Evolutionary conservation across 2,888 invertebrate species (phyloP).

Genomic region (Mythimna vitellina): DNA sequence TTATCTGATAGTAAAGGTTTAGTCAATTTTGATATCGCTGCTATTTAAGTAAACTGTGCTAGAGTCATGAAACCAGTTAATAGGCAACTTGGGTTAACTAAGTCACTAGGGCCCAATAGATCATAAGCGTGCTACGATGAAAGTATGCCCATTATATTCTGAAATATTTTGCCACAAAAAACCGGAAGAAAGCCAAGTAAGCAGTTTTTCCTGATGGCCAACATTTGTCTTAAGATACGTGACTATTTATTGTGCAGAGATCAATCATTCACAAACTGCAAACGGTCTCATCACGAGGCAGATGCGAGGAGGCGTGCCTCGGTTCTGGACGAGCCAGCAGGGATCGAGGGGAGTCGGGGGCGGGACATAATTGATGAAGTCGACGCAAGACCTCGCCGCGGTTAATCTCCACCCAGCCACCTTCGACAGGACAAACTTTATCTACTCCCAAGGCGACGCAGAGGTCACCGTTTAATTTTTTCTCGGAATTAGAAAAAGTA

Average conservation of each 20-base stretch:
- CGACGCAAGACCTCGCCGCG: constrained; percentile 77
- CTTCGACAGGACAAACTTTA: constrained; percentile 79
- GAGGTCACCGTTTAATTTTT: constrained; percentile 70
- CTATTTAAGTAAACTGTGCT: background rate
- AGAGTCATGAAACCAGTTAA: background rate
- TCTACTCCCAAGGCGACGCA: constrained; percentile 69
- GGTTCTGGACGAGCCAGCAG: constrained; percentile 66
- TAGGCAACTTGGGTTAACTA: background rate
- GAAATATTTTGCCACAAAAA: constrained; percentile 34
- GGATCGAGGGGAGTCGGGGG: constrained; percentile 55
- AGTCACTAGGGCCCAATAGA: background rate
- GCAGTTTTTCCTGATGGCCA: constrained; percentile 43
- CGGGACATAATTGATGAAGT: constrained; percentile 84
- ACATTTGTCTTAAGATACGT: constrained; percentile 60
- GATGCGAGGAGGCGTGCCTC: constrained; percentile 71
- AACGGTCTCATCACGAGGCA: constrained; percentile 63
- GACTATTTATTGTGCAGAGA: constrained; percentile 64
- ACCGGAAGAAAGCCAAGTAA: constrained; percentile 25
- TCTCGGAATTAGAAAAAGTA: constrained; percentile 60
- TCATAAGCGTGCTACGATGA: constrained; percentile 15
- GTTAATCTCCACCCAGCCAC: constrained; percentile 78
- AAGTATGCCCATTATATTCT: constrained; percentile 20
- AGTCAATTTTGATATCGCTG: constrained; percentile 6
- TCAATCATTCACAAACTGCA: constrained; percentile 70
- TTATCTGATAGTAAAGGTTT: constrained; percentile 39